Conservation (phyloP, 37 sponge, comb jelly and placozoan species). For the Tethya wilhelma region DNA sequence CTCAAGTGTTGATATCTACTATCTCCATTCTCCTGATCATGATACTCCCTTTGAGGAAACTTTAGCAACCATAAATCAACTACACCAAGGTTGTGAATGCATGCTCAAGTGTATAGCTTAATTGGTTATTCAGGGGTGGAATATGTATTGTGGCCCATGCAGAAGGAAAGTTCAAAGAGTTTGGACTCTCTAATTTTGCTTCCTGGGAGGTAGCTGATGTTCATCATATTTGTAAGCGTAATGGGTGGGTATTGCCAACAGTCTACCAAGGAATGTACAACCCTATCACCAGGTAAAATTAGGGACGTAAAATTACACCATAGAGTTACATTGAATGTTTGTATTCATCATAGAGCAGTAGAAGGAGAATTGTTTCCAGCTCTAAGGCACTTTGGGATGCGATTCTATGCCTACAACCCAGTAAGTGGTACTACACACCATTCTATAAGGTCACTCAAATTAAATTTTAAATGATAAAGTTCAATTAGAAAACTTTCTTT, state of each 20-base stretch:
- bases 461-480: too few species aligned
- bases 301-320: background rate
- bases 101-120: too few species aligned
- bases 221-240: constrained; percentile 78
- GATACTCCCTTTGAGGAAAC: constrained; percentile 88
- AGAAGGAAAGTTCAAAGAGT: constrained; percentile 82
- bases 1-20: constrained; percentile 80
- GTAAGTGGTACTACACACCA: constrained; percentile 30
- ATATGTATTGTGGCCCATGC: too few species aligned
- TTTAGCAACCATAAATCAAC: constrained; percentile 67
- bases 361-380: constrained; percentile 87
- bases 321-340: background rate
- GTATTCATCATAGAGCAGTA: constrained; percentile 39
- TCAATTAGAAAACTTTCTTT: background rate
- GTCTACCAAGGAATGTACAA: constrained; percentile 96
- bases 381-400: constrained; percentile 71
- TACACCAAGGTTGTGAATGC: constrained; percentile 85
- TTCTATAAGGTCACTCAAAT: background rate
- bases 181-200: constrained; percentile 85
- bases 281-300: constrained; percentile 68
- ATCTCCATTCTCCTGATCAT: constrained; percentile 92
- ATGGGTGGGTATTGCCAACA: constrained; percentile 83
- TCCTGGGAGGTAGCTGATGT: constrained; percentile 87
- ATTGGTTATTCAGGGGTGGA: too few species aligned
- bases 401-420: constrained; percentile 92